Percentiles rank a stretch among this genome's conserved stretches.
These are phyloP conservation scores for Rhizomys pruinosus DNA, from an alignment of 2,113 vertebrate species.

Conservation along the genomic window DNA sequence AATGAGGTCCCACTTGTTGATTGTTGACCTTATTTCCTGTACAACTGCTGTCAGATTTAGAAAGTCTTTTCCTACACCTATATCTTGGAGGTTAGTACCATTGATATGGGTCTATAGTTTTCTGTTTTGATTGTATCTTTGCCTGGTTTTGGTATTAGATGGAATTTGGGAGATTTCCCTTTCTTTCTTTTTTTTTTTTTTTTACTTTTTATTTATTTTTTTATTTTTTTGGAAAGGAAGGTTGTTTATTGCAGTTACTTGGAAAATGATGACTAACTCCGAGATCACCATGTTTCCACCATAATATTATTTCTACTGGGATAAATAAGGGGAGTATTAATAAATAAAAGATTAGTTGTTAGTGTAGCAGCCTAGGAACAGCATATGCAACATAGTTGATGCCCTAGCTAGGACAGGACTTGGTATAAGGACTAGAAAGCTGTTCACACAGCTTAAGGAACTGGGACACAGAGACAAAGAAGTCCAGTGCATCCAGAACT, in stretches of 20 bases:
- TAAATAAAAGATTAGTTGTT: constrained; percentile 31
- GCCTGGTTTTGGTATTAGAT: too few species aligned
- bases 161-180: too few species aligned
- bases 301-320: constrained; percentile 21
- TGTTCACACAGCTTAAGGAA: neutral
- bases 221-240: too few species aligned
- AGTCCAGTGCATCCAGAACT: neutral
- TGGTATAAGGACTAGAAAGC: neutral
- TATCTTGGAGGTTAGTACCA: too few species aligned
- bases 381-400: neutral
- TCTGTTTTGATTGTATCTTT: too few species aligned
- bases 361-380: constrained; percentile 9
- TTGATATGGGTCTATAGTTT: too few species aligned
- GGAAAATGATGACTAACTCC: constrained; percentile 12
- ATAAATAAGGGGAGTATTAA: constrained; percentile 44
- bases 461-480: neutral
- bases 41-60: too few species aligned
- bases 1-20: too few species aligned
- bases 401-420: neutral
- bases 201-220: too few species aligned
- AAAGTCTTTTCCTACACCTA: too few species aligned
- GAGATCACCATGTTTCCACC: neutral
- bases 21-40: too few species aligned
- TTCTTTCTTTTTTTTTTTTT: too few species aligned
- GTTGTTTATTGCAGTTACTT: constrained; percentile 18